A percentile compares a stretch with the other conserved stretches of the same genome.
Conservation (phyloP, 1,140 invertebrate species). For the Macrocentrus cingulum region DNA sequence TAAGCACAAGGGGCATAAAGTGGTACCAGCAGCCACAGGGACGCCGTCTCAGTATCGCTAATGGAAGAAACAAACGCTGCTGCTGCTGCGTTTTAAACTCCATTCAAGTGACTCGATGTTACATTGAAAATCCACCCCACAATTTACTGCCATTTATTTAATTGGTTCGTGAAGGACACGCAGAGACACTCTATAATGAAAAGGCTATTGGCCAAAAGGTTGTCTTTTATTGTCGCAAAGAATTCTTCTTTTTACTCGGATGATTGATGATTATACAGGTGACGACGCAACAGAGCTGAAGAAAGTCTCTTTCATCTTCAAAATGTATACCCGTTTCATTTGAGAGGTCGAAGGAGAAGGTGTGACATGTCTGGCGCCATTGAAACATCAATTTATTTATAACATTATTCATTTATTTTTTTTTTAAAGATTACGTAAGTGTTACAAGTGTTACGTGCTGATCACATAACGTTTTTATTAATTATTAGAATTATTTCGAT, state of each 20-base stretch:
- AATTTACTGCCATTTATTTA: conserved; percentile 44
- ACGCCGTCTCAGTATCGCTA: conserved; percentile 24
- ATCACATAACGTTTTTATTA: no score
- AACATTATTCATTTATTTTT: not conserved
- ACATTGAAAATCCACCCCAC: conserved; percentile 16
- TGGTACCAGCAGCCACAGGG: conserved; percentile 21
- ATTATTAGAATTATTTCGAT: no score
- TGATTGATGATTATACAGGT: conserved; percentile 18
- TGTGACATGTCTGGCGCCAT: conserved; percentile 4
- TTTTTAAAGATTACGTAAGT: no score
- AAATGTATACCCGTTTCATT: not conserved
- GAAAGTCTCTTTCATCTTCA: conserved; percentile 8
- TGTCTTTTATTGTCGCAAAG: not conserved
- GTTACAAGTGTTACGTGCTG: no score
- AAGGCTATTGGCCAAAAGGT: conserved; percentile 20
- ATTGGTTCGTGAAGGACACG: conserved; percentile 39
- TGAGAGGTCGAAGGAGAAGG: not conserved
- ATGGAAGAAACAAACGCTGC: conserved; percentile 39
- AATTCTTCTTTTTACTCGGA: conserved; percentile 8
- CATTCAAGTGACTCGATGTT: not conserved
- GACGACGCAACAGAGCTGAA: no score
- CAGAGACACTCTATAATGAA: conserved; percentile 29
- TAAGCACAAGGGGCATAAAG: conserved; percentile 30
- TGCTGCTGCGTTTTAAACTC: conserved; percentile 11
- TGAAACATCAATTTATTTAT: no score